These are phyloP conservation scores for Acanthurus tractus DNA, from an alignment of 2,797 vertebrate genomes.

Conservation along the genomic window DNA sequence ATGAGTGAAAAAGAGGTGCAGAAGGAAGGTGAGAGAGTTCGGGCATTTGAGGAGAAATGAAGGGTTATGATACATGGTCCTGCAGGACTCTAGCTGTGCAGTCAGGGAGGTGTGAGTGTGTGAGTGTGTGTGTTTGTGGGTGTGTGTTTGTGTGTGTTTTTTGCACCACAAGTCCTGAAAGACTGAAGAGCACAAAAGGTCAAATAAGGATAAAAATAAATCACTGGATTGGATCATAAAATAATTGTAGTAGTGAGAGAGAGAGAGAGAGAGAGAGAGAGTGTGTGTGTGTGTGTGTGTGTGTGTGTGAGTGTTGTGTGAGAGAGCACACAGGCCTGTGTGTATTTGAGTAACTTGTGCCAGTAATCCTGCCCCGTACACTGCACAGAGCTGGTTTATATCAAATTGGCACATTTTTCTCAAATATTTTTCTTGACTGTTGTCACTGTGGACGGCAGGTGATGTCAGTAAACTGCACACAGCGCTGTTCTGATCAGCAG, in stretches of 20 bases:
- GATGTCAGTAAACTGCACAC: conserved; percentile 1
- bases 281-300: not conserved
- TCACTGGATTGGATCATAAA: conserved; percentile 65
- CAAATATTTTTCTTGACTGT: conserved; percentile 14
- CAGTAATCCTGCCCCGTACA: conserved; percentile 16
- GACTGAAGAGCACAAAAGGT: conserved; percentile 61
- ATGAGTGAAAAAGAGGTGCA: conserved; percentile 62
- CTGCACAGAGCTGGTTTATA: conserved; percentile 21
- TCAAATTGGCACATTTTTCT: conserved; percentile 30
- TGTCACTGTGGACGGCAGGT: not conserved
- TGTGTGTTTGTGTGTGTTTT: conserved; percentile 11
- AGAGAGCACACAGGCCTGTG: not conserved
- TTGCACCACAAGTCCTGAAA: conserved; percentile 53
- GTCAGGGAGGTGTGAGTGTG: conserved; percentile 17
- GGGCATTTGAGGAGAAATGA: conserved; percentile 66
- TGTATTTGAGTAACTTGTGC: conserved; percentile 6
- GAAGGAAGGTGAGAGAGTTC: conserved; percentile 63
- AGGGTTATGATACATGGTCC: conserved; percentile 64
- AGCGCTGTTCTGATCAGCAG: not conserved
- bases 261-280: conserved; percentile 36
- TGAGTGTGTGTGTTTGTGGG: conserved; percentile 10
- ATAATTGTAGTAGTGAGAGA: conserved; percentile 58
- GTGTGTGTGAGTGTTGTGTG: no score
- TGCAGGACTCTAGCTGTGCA: conserved; percentile 47
- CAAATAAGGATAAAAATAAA: conserved; percentile 74